These are phyloP conservation scores for Enteromius treurensis DNA, from an alignment of 2,797 vertebrate genomes.

Conservation along the genomic window DNA sequence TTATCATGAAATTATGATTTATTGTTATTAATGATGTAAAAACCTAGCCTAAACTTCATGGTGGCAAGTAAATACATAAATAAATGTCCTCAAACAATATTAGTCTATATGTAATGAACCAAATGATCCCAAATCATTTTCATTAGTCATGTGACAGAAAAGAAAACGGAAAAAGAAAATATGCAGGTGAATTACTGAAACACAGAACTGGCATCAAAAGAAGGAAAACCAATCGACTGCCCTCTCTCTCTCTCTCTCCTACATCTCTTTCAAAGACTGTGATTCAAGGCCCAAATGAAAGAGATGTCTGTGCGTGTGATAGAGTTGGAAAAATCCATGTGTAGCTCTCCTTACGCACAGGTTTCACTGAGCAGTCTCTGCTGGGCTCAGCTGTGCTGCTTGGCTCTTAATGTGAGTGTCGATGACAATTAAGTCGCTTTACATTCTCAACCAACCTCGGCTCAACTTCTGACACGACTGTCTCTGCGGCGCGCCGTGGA, in stretches of 20 bases:
- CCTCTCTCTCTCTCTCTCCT: conserved; percentile 39
- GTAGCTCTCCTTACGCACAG: conserved; percentile 46
- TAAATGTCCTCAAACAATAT: not conserved
- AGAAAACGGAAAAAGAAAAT: not conserved
- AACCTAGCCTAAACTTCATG: not conserved
- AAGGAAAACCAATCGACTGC: conserved; percentile 19
- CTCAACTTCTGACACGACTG: conserved; percentile 70
- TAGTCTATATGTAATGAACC: not conserved
- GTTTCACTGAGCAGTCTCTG: conserved; percentile 74
- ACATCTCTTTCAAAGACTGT: conserved; percentile 30
- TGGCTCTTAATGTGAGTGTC: conserved; percentile 79
- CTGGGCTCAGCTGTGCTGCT: conserved; percentile 76
- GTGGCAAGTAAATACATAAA: not conserved
- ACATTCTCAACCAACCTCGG: conserved; percentile 58
- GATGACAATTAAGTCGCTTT: conserved; percentile 78
- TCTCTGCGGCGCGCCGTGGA: conserved; percentile 63
- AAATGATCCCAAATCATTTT: not conserved
- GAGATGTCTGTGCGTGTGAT: conserved; percentile 14
- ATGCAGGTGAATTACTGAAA: not conserved
- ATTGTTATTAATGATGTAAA: not conserved
- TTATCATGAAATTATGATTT: not conserved
- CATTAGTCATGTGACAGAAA: not conserved
- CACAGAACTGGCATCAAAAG: conserved; percentile 34
- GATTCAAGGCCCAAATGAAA: conserved; percentile 40
- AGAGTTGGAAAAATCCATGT: conserved; percentile 34